Conservation (phyloP, 2,797 vertebrate genomes). For the Cheirogaleus major region DNA sequence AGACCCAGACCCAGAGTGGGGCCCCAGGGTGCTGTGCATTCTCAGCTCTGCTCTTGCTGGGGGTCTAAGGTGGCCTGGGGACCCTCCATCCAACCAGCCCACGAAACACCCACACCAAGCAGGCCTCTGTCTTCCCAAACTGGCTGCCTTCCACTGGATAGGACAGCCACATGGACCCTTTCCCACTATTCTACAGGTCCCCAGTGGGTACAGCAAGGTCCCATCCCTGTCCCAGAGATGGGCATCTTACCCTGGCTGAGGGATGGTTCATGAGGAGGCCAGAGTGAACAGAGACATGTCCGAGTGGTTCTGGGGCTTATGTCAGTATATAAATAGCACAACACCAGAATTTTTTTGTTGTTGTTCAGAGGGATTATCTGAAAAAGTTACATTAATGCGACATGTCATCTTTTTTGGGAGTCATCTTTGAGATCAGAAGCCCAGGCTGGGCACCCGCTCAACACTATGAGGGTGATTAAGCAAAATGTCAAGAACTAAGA, state of each 20-base stretch:
- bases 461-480: conserved; percentile 37
- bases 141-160: not conserved
- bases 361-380: conserved; percentile 64
- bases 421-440: conserved; percentile 73
- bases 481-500: not conserved
- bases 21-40: not conserved
- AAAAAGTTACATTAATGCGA: conserved; percentile 81
- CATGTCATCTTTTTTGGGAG: conserved; percentile 77
- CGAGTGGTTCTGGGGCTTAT: not conserved
- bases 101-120: not conserved
- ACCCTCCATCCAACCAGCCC: not conserved
- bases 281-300: conserved; percentile 44
- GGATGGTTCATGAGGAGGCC: not conserved
- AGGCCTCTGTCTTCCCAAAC: not conserved
- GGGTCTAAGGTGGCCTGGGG: not conserved
- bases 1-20: not conserved
- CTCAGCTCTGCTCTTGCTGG: not conserved
- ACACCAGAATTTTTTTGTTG: conserved; percentile 50
- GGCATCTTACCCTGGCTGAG: not conserved
- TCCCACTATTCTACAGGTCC: not conserved
- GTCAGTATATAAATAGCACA: conserved; percentile 69
- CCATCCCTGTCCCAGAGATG: not conserved
- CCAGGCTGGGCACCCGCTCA: conserved; percentile 30
- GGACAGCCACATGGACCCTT: not conserved
- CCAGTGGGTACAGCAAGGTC: not conserved